Evolutionary conservation across 2,888 invertebrate species (phyloP).

Genomic region (Oscheius sp.): DNA sequence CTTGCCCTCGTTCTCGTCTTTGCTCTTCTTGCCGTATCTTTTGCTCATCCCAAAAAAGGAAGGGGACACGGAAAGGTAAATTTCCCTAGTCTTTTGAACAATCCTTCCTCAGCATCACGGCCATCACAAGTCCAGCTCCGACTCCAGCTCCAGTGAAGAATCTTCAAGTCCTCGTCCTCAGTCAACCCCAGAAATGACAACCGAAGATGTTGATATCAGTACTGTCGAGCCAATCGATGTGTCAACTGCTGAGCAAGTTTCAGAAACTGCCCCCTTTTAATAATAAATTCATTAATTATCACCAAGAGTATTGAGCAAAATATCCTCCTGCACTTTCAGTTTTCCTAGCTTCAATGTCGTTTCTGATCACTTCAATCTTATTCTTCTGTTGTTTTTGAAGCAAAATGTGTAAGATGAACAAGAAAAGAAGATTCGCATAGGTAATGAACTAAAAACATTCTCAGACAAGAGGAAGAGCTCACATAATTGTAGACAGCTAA

Average conservation of each 20-base stretch:
- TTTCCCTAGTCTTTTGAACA: not conserved
- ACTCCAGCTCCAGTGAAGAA: not conserved
- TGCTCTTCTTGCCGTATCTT: not conserved
- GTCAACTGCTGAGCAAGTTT: not conserved
- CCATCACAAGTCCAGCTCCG: not conserved
- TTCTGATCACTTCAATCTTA: not conserved
- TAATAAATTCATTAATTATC: not conserved
- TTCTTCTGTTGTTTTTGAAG: not conserved
- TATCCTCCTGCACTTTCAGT: not conserved
- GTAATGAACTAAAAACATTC: not conserved
- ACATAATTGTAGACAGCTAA: not conserved
- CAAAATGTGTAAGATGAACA: not conserved
- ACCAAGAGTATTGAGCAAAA: conserved; percentile 1
- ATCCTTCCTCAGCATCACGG: not conserved
- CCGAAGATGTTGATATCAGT: not conserved
- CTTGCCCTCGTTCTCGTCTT: not conserved
- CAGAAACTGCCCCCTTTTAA: not conserved
- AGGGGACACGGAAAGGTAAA: not conserved
- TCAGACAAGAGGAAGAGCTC: not conserved
- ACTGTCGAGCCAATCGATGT: not conserved
- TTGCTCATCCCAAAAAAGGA: not conserved
- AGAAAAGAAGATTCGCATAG: not conserved
- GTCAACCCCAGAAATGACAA: not conserved
- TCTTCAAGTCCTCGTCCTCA: not conserved
- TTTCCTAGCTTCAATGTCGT: not conserved